Percentiles rank a stretch among this genome's conserved stretches.
Conservation (phyloP, 2,113 vertebrate species). For the Actenoides lindsayi region DNA sequence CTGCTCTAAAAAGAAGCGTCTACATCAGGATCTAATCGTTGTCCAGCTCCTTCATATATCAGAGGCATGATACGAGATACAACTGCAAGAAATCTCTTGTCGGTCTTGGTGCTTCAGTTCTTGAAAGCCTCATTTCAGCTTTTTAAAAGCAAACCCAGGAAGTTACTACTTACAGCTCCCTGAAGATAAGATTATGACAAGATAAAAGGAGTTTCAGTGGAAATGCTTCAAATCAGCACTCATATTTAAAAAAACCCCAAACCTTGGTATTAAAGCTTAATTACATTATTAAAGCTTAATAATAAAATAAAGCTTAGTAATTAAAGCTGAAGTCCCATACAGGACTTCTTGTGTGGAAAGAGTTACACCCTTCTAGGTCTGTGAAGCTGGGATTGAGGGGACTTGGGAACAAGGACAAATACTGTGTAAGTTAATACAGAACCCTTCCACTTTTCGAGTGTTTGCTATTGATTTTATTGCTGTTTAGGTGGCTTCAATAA, state of each 20-base stretch:
- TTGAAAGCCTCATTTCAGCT: background rate
- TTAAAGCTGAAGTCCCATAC: too few species aligned
- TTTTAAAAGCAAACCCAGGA: background rate
- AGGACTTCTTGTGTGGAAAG: accelerated
- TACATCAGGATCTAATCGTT: background rate
- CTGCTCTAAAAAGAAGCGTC: background rate
- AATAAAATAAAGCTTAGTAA: too few species aligned
- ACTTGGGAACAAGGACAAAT: background rate
- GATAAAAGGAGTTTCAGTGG: background rate
- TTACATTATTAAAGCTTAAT: too few species aligned
- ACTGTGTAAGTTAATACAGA: background rate
- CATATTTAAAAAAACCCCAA: background rate
- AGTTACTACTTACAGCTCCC: background rate
- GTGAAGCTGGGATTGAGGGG: background rate
- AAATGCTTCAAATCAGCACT: background rate
- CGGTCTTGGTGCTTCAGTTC: background rate
- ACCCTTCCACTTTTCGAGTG: background rate
- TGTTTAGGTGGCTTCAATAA: conserved; percentile 93
- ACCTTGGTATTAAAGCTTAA: background rate
- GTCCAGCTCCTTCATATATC: background rate
- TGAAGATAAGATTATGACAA: background rate
- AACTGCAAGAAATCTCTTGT: background rate
- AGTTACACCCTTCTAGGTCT: accelerated
- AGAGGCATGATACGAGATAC: background rate
- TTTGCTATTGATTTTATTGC: background rate